These are phyloP conservation scores for Yponomeuta cagnagella DNA, from an alignment of 2,888 invertebrate genomes.

Conservation along the genomic window DNA sequence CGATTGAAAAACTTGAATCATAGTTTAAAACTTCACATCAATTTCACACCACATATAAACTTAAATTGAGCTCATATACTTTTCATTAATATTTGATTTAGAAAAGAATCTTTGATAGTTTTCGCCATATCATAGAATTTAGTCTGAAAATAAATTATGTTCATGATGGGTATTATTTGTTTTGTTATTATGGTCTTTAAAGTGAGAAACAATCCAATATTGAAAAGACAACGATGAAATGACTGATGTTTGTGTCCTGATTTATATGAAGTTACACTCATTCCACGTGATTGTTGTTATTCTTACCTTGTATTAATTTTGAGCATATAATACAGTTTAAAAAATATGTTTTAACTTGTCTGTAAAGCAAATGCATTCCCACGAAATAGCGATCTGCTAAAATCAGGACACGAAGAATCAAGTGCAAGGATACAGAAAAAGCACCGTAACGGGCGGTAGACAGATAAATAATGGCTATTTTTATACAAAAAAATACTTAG, in stretches of 20 bases:
- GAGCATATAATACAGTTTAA: background rate
- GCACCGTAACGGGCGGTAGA: constrained; percentile 34
- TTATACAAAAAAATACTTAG: constrained; percentile 51
- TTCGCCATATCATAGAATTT: constrained; percentile 50
- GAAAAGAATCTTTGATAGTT: constrained; percentile 28
- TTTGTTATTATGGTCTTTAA: background rate
- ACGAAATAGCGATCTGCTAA: background rate
- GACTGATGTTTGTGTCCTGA: constrained; percentile 7
- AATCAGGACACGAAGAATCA: constrained; percentile 27
- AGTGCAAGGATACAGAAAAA: constrained; percentile 35
- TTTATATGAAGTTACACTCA: background rate
- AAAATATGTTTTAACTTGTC: background rate
- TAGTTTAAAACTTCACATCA: too few species aligned
- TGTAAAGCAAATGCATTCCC: too few species aligned
- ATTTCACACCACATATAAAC: background rate
- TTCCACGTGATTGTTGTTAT: too few species aligned
- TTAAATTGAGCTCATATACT: background rate
- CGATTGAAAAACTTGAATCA: too few species aligned
- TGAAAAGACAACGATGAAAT: background rate
- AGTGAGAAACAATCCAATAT: background rate
- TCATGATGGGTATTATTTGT: background rate
- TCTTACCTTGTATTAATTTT: too few species aligned
- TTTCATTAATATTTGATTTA: background rate
- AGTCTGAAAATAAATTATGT: constrained; percentile 26
- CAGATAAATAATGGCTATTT: constrained; percentile 64